These are phyloP conservation scores for Aramus guarauna DNA, from an alignment of 2,113 vertebrate species.

Conservation along the genomic window DNA sequence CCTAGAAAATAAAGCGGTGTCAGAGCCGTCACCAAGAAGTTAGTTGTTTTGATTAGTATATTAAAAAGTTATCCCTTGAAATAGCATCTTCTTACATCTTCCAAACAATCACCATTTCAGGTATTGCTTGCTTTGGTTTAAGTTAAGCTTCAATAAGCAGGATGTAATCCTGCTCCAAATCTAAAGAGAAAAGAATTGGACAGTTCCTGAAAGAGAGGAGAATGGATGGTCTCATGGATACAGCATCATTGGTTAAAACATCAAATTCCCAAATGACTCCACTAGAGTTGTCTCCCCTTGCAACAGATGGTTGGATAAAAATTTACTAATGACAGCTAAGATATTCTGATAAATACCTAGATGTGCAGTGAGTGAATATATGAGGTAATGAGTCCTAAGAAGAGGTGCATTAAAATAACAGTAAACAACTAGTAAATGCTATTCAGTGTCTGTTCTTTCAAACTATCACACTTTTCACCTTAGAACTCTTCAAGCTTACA, in stretches of 20 bases:
- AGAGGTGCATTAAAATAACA: neutral
- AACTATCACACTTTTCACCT: neutral
- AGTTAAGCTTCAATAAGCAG: neutral
- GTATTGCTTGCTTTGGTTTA: neutral
- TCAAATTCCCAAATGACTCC: neutral
- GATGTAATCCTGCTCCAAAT: neutral
- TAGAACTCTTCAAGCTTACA: neutral
- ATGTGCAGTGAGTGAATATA: neutral
- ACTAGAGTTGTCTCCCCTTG: neutral
- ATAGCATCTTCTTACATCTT: neutral
- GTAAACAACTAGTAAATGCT: neutral
- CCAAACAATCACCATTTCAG: neutral
- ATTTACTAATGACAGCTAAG: neutral
- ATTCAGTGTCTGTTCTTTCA: neutral
- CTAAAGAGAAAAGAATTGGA: neutral
- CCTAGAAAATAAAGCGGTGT: constrained; percentile 2
- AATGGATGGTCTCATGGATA: neutral
- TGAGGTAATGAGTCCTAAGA: neutral
- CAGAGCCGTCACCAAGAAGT: neutral
- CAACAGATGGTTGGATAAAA: neutral
- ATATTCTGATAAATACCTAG: neutral
- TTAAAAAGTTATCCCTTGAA: neutral
- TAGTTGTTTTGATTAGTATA: neutral
- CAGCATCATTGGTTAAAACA: rapidly evolving
- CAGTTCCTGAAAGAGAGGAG: neutral